phyloP scores from a whole-genome alignment of 2,888 invertebrate genomes.

The Chorisops tibialis region DNA sequence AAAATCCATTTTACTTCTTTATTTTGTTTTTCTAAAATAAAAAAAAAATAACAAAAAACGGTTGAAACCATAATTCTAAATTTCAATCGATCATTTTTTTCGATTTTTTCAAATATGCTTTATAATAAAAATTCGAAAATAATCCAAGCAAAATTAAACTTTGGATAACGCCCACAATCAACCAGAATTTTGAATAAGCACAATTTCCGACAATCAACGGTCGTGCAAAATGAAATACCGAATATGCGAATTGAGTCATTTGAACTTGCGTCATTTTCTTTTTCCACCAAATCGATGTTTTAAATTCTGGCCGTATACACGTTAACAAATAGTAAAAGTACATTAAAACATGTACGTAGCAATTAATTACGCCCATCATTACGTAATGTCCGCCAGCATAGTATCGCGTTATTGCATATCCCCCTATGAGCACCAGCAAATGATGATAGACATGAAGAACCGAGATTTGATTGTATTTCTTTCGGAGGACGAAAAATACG shows the following conservation, averaged over 20 bases:
- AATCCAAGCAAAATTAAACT: slow-evolving; percentile 63
- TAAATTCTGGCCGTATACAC: slow-evolving; percentile 63
- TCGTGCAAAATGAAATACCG: slow-evolving; percentile 57
- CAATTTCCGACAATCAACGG: slow-evolving; percentile 57
- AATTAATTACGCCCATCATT: slow-evolving; percentile 65
- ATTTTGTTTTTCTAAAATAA: too few species aligned
- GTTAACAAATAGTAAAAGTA: slow-evolving; percentile 77
- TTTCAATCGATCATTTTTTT: too few species aligned
- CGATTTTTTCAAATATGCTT: slow-evolving; percentile 56
- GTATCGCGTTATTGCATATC: slow-evolving; percentile 38
- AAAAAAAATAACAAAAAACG: too few species aligned
- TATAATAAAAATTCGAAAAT: slow-evolving; percentile 66
- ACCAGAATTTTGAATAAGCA: slow-evolving; percentile 57
- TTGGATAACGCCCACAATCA: slow-evolving; percentile 61
- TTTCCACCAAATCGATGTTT: slow-evolving; percentile 79
- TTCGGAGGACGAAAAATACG: slow-evolving; percentile 66
- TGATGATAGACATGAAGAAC: slow-evolving; percentile 72
- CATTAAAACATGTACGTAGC: slow-evolving; percentile 76
- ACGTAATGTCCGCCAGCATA: slow-evolving; percentile 64
- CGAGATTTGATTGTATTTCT: slow-evolving; percentile 65
- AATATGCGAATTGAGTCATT: slow-evolving; percentile 67
- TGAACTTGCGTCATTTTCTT: slow-evolving; percentile 81
- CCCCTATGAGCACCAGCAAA: slow-evolving; percentile 62
- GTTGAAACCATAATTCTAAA: too few species aligned
- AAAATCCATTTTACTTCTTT: too few species aligned